Evolutionary conservation across 2,113 vertebrate genomes (phyloP).

Genomic region (Acrocephalus kingi): DNA sequence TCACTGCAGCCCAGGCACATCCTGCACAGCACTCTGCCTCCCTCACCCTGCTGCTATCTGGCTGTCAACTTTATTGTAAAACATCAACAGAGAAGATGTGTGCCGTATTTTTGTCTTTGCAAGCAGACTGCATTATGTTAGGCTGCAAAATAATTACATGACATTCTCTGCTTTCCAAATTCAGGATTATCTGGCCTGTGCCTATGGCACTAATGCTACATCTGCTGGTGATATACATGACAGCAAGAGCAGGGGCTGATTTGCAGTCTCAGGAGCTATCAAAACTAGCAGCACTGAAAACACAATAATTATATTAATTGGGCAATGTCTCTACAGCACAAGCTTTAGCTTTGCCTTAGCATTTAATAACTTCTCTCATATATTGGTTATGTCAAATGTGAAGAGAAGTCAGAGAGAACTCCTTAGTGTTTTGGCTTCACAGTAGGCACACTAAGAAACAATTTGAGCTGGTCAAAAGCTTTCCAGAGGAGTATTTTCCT

Average conservation of each 20-base stretch:
- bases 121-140: constrained; percentile 12
- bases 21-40: background rate
- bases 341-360: background rate
- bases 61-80: constrained; percentile 32
- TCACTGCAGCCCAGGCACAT: background rate
- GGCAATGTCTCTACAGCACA: background rate
- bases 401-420: background rate
- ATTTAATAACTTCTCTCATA: background rate
- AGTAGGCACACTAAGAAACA: background rate
- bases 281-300: constrained; percentile 17
- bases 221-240: constrained; percentile 46
- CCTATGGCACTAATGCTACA: constrained; percentile 34
- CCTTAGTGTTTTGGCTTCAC: background rate
- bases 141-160: constrained; percentile 47
- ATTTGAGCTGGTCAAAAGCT: background rate
- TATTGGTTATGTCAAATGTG: background rate
- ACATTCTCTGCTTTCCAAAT: constrained; percentile 47
- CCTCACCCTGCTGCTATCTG: background rate
- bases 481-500: background rate
- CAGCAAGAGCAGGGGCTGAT: constrained; percentile 24
- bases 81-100: constrained; percentile 13
- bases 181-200: constrained; percentile 39
- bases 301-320: constrained; percentile 24
- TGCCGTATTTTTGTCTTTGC: background rate
- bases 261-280: constrained; percentile 9